Percentiles rank a stretch among this genome's conserved stretches.
These are phyloP conservation scores for Eulemur albifrons DNA, from an alignment of 2,797 vertebrate species.

Conservation along the genomic window DNA sequence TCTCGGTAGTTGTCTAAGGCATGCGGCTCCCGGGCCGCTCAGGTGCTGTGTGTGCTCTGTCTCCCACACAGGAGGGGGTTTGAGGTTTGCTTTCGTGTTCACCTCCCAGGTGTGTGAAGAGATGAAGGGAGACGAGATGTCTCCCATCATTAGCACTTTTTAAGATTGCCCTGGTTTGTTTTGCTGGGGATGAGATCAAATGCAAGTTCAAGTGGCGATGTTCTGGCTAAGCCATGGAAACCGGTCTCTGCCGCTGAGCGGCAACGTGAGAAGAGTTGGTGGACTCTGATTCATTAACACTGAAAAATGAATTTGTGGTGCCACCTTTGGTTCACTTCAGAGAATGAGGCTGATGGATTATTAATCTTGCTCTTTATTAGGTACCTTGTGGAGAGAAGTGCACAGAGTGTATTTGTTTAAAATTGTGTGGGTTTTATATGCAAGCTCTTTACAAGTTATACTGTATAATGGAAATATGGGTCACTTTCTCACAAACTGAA, in stretches of 20 bases:
- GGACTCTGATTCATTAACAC: conserved; percentile 39
- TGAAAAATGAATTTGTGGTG: conserved; percentile 77
- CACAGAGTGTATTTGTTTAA: accelerated
- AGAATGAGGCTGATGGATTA: conserved; percentile 53
- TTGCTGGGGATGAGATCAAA: neutral
- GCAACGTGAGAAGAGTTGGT: neutral
- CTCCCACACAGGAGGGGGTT: accelerated
- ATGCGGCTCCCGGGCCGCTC: accelerated
- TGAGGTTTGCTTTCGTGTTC: accelerated
- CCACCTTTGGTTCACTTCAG: conserved; percentile 75
- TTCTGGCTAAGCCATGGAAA: neutral
- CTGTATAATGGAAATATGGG: accelerated
- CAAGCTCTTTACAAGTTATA: accelerated
- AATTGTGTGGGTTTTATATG: accelerated
- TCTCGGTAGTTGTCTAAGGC: neutral
- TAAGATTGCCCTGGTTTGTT: neutral
- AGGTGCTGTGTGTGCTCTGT: accelerated
- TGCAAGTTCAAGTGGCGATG: neutral
- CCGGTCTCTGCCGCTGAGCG: neutral
- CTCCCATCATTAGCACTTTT: neutral
- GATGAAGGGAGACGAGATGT: neutral
- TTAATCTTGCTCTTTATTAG: accelerated
- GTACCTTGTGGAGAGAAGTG: accelerated
- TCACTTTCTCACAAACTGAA: neutral
- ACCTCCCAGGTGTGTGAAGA: accelerated